These are phyloP conservation scores for Mormyrus iriodes DNA, from an alignment of 2,113 vertebrate species.

Conservation along the genomic window DNA sequence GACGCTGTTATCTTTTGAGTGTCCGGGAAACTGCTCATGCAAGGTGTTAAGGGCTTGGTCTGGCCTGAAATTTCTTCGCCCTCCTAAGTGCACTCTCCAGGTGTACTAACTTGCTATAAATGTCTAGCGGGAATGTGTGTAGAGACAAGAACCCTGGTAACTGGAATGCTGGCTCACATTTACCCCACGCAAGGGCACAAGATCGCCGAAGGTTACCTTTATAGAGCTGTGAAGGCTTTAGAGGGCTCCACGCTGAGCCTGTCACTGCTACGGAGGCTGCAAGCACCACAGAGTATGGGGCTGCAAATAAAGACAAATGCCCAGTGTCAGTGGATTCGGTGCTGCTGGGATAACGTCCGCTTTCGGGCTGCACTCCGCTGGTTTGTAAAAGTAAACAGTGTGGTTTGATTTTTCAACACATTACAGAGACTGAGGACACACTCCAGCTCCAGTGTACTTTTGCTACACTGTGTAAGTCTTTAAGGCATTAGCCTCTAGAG, in stretches of 20 bases:
- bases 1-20: neutral
- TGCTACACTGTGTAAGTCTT: conserved; percentile 29
- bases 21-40: neutral
- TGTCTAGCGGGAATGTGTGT: neutral
- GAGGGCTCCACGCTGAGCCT: neutral
- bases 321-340: conserved; percentile 32
- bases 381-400: conserved; percentile 44
- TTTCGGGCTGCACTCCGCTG: conserved; percentile 32
- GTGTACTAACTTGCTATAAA: neutral
- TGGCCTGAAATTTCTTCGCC: neutral
- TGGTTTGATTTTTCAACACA: conserved; percentile 37
- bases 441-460: conserved; percentile 24
- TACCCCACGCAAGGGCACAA: neutral
- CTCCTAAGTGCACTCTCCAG: neutral
- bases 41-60: neutral
- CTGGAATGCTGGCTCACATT: neutral
- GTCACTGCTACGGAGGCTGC: neutral
- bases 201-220: neutral
- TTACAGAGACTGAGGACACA: conserved; percentile 36
- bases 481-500: neutral
- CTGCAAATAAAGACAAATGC: conserved; percentile 48
- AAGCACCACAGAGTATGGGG: conserved; percentile 21
- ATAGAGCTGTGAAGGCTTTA: neutral
- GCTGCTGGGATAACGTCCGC: conserved; percentile 19
- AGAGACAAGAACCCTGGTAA: neutral